Conservation (phyloP, 2,113 vertebrate species). For the Hepsetus odoe region DNA sequence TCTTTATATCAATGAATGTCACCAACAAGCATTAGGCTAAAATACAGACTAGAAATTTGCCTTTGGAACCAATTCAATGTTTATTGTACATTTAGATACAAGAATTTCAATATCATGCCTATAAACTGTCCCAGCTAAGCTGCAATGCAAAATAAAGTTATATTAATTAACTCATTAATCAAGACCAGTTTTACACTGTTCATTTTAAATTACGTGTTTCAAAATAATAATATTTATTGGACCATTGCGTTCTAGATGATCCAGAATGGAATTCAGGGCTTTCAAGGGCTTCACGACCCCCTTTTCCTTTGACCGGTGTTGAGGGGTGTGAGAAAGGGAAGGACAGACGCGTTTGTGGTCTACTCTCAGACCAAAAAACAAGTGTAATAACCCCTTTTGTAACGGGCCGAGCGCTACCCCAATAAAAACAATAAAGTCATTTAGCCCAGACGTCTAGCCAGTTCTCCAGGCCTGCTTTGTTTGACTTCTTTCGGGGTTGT, state of each 20-base stretch:
- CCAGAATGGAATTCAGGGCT: conserved; percentile 1
- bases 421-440: conserved; percentile 87
- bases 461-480: conserved; percentile 81
- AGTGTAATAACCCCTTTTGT: conserved; percentile 70
- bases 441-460: conserved; percentile 90
- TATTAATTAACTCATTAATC: too few species aligned
- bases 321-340: conserved; percentile 15
- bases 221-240: not conserved
- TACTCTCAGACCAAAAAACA: conserved; percentile 36
- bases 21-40: too few species aligned
- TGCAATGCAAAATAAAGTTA: not conserved
- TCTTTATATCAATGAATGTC: too few species aligned
- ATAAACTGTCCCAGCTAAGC: too few species aligned
- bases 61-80: too few species aligned
- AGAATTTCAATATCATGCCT: too few species aligned
- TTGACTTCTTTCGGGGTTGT: conserved; percentile 78
- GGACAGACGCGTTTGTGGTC: conserved; percentile 40
- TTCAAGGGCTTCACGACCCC: not conserved
- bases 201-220: too few species aligned
- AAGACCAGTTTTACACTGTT: too few species aligned
- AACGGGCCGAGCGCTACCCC: conserved; percentile 77
- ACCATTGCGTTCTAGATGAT: not conserved
- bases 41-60: too few species aligned
- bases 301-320: not conserved
- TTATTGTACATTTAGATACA: too few species aligned